Evolutionary conservation across 1,140 invertebrate species (phyloP), one percentile per base, ranked within the genome.

Genomic region (Conus ventricosus): DNA sequence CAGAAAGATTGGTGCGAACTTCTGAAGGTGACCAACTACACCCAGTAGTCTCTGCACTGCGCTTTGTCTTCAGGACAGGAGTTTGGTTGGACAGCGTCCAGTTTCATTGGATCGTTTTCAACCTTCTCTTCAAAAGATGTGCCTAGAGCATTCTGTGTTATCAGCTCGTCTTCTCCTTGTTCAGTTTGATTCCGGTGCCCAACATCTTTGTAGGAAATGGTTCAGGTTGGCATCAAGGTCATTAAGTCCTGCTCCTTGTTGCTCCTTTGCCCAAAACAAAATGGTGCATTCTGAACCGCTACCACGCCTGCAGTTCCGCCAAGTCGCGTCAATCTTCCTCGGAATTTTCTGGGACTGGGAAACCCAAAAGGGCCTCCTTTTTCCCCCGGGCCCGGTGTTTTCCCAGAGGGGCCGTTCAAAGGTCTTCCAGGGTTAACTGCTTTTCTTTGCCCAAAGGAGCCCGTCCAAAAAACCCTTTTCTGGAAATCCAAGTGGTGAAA

Each of bases 21-120:
- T 89, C 7, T 87, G 81, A n/a, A 95, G 82, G 89, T 95, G 95
- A 25, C 90, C 95, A 0, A 95, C 89, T 80, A 95, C 90, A n/a
- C 93, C 94, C 39, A 95, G 84, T 81, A 91, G 80, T 11, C 88
- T 27, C 75, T 91, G 88, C 5, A 92, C 84, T 78, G 81, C 63
- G 80, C 27, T 82, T n/a, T 88, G 17, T 82, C 88, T 87, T 84
- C 86, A 87, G 85, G 20, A 5, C n/a, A 76, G 67, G 67, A 88
- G 80, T 20, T 90, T n/a, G n/a, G 71, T 53, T 23, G n/a, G 53
- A 90, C 89, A 25, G 88, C 87, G 27, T 82, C 76, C 4, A 91
- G 75, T 85, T 91, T 90, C 8, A 71, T 63, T n/a, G 88, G 87
- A 75, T 90, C 88, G 15, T 39, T 90, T 84, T 23, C 88, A 55